These are phyloP conservation scores for Pseudopodoces humilis DNA, from an alignment of 2,113 vertebrate species.

Conservation along the genomic window DNA sequence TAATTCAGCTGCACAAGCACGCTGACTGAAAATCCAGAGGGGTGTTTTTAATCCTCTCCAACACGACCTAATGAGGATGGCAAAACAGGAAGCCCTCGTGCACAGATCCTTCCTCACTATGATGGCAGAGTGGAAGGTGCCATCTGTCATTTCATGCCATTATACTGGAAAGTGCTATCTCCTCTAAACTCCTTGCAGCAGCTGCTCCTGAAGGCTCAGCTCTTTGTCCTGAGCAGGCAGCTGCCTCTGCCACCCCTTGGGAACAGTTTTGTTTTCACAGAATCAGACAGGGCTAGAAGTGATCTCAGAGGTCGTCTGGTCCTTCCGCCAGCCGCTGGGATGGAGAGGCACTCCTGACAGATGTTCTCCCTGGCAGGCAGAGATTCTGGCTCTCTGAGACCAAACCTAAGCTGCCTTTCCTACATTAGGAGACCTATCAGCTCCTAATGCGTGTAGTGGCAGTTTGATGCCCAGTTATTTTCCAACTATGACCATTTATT, in stretches of 20 bases:
- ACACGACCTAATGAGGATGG: background rate
- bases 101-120: background rate
- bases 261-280: conserved; percentile 5
- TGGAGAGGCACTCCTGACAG: background rate
- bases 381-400: background rate
- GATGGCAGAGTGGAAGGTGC: background rate
- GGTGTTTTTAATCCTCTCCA: background rate
- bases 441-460: rapidly evolving
- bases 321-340: background rate
- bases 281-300: background rate
- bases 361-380: background rate
- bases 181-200: background rate
- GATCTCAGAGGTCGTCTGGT: conserved; percentile 1
- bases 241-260: background rate
- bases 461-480: background rate
- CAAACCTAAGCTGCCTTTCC: background rate
- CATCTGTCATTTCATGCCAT: background rate
- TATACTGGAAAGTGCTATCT: background rate
- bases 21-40: background rate
- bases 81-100: background rate
- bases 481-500: background rate
- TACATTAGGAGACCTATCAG: background rate
- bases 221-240: conserved; percentile 32
- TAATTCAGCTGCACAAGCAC: background rate
- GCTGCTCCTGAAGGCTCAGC: conserved; percentile 15